Evolutionary conservation across 2,888 invertebrate genomes (phyloP).

Genomic region (Tigriopus californicus): DNA sequence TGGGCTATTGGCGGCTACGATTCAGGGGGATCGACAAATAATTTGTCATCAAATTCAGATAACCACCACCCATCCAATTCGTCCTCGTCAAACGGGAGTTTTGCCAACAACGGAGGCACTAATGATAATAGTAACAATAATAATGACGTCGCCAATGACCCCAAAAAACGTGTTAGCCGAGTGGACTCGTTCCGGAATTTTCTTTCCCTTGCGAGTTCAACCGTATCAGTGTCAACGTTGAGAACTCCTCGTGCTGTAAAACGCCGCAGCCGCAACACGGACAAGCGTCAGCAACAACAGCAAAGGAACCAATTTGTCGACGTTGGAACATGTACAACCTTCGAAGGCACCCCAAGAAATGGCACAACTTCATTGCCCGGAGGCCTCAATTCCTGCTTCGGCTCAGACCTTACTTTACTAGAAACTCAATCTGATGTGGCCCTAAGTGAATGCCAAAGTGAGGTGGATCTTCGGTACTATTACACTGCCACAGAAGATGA

Average conservation of each 20-base stretch:
- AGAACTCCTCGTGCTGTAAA: slow-evolving; percentile 9
- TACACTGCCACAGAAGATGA: neutral
- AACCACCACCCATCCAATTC: neutral
- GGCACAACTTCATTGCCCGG: too few species aligned
- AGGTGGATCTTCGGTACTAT: neutral
- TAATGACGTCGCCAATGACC: too few species aligned
- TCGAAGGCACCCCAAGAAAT: neutral
- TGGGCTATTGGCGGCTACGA: neutral
- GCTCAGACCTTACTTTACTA: neutral
- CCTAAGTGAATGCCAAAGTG: slow-evolving; percentile 5
- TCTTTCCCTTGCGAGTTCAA: neutral
- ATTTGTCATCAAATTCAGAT: neutral
- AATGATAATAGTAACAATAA: neutral
- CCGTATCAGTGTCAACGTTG: neutral
- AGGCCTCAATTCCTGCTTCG: neutral
- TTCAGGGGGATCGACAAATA: neutral
- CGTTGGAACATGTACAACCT: neutral
- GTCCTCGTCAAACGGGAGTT: neutral
- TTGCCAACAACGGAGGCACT: too few species aligned
- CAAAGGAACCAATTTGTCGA: neutral
- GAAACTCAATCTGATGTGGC: neutral
- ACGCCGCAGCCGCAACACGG: slow-evolving; percentile 5
- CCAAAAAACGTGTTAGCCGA: neutral
- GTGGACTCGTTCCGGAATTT: slow-evolving; percentile 13
- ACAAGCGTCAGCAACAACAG: neutral